These are phyloP conservation scores for Heliconius nattereri DNA, from an alignment of 1,140 invertebrate genomes.

Conservation along the genomic window DNA sequence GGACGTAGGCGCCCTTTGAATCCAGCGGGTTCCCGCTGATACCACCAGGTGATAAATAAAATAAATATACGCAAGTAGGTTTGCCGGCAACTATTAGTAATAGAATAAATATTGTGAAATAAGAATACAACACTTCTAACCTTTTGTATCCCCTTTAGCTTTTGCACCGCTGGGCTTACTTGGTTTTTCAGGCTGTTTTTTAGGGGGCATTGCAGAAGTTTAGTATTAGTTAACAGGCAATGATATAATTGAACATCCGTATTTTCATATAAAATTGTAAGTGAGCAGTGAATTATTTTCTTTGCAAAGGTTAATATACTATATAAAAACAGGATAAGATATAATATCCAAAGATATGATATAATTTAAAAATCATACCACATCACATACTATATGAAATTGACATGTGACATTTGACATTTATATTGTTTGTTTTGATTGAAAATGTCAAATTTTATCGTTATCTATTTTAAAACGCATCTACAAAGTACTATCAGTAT, in stretches of 20 bases:
- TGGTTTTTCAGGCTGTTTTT: conserved; percentile 84
- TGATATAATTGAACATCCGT: neutral
- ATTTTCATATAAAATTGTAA: neutral
- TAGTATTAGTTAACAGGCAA: neutral
- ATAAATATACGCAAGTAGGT: no score
- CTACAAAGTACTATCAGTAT: no score
- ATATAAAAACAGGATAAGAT: neutral
- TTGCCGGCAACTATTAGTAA: no score
- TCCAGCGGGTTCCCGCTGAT: no score
- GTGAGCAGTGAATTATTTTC: neutral
- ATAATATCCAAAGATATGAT: neutral
- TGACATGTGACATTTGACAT: no score
- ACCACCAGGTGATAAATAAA: no score
- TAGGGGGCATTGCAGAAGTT: conserved; percentile 83
- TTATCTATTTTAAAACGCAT: no score
- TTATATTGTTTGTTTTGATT: neutral
- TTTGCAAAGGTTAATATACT: neutral
- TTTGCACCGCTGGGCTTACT: conserved; percentile 80
- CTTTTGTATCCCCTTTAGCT: conserved; percentile 79
- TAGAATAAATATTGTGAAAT: conserved; percentile 12
- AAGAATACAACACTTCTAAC: conserved; percentile 43
- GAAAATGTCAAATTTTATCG: neutral
- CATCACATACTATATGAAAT: no score
- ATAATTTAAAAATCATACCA: neutral
- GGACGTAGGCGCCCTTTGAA: no score